phyloP scores from a whole-genome alignment of 2,113 vertebrate genomes.

The Malurus cyaneus region DNA sequence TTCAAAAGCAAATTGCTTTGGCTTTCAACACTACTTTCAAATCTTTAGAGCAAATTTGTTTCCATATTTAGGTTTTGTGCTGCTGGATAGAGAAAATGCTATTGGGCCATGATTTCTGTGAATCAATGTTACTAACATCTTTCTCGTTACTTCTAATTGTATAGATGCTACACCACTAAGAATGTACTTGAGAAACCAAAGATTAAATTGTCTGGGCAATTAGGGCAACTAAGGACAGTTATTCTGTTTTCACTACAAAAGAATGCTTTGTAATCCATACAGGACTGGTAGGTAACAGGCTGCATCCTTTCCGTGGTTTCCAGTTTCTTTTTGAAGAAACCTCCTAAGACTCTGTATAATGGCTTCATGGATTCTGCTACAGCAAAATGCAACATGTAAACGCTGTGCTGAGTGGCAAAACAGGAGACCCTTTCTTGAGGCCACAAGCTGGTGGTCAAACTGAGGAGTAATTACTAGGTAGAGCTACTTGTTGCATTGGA shows the following conservation, averaged over 20 bases:
- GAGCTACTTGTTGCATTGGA: background rate
- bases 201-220: background rate
- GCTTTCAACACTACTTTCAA: background rate
- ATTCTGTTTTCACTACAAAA: background rate
- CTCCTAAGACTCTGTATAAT: background rate
- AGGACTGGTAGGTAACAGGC: background rate
- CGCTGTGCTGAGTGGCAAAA: background rate
- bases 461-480: background rate
- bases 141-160: background rate
- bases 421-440: background rate
- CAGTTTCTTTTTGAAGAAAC: background rate
- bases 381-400: background rate
- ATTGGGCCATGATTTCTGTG: rapidly evolving
- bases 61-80: background rate
- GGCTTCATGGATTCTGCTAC: background rate
- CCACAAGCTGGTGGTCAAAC: background rate
- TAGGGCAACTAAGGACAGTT: background rate
- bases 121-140: background rate
- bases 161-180: background rate
- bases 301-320: background rate
- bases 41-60: background rate
- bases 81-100: background rate
- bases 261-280: background rate
- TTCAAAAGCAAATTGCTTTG: background rate
- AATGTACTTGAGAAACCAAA: background rate